Base-by-base conservation (phyloP, 1,140 invertebrate species). In the Ooceraea biroi region DNA sequence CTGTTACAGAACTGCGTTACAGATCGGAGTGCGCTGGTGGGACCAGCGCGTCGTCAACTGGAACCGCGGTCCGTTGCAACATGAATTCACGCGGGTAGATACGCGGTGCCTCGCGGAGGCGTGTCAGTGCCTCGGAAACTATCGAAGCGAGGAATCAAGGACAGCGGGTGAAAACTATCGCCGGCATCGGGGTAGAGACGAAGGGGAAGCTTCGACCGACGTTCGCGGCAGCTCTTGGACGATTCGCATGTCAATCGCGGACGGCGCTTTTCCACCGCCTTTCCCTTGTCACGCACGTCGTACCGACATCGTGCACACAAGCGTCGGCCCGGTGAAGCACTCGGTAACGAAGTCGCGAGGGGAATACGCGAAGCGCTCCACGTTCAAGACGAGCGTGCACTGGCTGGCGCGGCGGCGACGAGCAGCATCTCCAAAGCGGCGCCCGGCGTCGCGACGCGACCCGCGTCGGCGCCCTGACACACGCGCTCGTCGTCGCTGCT, bases 301-400 rank as follows among this genome's bases (percentile, higher is more conserved):
- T 41, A 57, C 48, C 17, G 82, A 86, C 77, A 85, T 88, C 78
- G 60, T 65, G 73, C 68, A 85, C 71, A 61, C 71, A 36, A 46
- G 36, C 48, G 25, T 52, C 52, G 36, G 17, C n/a, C 27, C 73
- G 61, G 30, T 14, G 10, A 44, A 65, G 30, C 68, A 65, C 52
- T 52, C 78, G 65, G 44, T n/a, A 36, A 12, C 7, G 76, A 44
- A 46, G 44, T 27, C 36, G 14, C 58, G 41, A 41, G 22, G 1
- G 50, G 30, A 30, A 50, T 2, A 65, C 85, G 52, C 88, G 89
- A 90, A 48, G 17, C 88, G 89, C 63, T 77, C 83, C 48, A 74
- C 85, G 66, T 86, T 77, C 85, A 50, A 80, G 74, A 76, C 76
- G 88, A 90, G 84, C 89, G 85, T 90, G 83, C 50, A 90, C 89